Base-by-base conservation (phyloP, 2,113 vertebrate species). In the Clarias gariepinus region DNA sequence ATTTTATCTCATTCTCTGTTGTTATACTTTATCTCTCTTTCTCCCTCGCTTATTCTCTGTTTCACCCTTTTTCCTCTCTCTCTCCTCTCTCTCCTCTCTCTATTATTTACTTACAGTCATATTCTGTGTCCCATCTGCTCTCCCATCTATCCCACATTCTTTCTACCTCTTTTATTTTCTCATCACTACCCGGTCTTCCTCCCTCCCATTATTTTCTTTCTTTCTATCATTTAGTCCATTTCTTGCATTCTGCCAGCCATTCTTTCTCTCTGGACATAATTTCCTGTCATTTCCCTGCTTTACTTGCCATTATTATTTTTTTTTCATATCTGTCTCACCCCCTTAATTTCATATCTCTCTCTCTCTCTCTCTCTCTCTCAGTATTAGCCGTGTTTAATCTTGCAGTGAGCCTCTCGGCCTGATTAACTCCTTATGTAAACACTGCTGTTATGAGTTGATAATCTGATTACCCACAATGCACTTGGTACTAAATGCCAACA, bases 371-470 rank as follows among this genome's bases (percentile, higher is more conserved):
- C 58, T 68, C 57, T 80, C 82, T 58, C 60, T 55, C 5, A 66
- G 60, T 82, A 47, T 82, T 88, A 88, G 23, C 82, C 25, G 47
- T 86, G 69, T 83, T 66, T 86, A 64, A 85, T 86, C 84, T 76
- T 77, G 81, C 73, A 76, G 28, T 76, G 71, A 78, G 81, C 58
- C 69, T 77, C 84, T 85, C 61, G 60, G 74, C 64, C 81, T 86
- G 85, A 89, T 86, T 64, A 89, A 86, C 41, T 89, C 69, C 63
- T 84, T 71, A 30, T 78, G 79, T 88, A 83, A 88, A 86, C 87
- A 83, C 77, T 76, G 61, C 79, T 83, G 87, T 73, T 79, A 66
- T 87, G 74, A 63, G 3, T 58, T 57, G 80, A 83, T 86, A 47
- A 83, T 86, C 73, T 85, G 84, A 86, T 79, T 58, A 69, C 81